These are phyloP conservation scores for Pogoniulus pusillus DNA, from an alignment of 2,797 vertebrate species.

Conservation along the genomic window DNA sequence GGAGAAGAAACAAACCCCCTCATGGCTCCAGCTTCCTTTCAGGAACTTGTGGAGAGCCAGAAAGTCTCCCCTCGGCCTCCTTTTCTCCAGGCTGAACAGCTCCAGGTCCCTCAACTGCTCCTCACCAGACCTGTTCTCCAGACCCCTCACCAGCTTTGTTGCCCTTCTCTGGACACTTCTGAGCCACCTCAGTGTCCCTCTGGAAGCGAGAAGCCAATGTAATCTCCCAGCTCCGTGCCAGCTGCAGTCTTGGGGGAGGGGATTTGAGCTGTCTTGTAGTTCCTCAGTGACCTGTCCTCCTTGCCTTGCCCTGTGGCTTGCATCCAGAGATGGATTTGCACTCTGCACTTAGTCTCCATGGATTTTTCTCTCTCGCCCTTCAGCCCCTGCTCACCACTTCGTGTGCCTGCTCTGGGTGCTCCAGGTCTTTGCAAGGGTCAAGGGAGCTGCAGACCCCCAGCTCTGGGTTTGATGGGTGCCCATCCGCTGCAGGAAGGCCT, in stretches of 20 bases:
- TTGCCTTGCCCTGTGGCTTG: neutral
- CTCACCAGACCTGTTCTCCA: neutral
- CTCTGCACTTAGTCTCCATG: rapidly evolving
- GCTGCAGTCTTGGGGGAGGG: too few relatives aligned
- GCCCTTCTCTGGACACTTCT: neutral
- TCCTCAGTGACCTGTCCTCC: neutral
- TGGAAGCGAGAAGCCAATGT: neutral
- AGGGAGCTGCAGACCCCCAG: neutral
- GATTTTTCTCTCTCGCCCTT: neutral
- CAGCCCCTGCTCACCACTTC: rapidly evolving
- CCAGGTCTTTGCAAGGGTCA: neutral
- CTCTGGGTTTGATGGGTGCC: neutral
- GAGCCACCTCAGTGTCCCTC: neutral
- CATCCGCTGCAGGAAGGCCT: neutral
- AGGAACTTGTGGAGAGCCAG: too few relatives aligned
- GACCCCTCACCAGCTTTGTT: neutral
- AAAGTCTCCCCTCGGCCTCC: neutral
- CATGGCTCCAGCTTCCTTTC: too few relatives aligned
- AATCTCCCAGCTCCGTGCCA: neutral
- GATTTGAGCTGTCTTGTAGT: rapidly evolving
- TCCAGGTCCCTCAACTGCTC: neutral
- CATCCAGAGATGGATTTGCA: neutral
- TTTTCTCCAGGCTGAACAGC: neutral
- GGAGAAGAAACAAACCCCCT: too few relatives aligned
- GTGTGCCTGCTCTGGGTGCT: neutral